Evolutionary conservation across 2,888 invertebrate species (phyloP), one percentile per base, ranked within the genome.

Genomic region (Morpho helenor): DNA sequence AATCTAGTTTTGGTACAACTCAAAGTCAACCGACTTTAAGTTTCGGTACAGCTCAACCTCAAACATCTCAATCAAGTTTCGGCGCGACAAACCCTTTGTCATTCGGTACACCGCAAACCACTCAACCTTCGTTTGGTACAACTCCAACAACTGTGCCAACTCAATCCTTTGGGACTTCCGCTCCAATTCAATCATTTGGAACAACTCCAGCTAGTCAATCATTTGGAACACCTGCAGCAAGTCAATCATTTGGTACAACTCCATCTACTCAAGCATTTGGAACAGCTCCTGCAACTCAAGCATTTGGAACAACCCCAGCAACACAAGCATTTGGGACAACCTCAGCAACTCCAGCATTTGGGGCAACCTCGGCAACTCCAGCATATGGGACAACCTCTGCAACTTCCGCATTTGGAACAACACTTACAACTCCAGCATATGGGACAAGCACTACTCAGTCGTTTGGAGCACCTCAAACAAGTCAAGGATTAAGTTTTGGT

Each of bases 391-490:
- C 48, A 42, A 40, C 46, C 7, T 10, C 51, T 51, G 41, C 56
- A 10, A 51, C 40, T 48, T 69, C 54, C 59, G 57, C 63, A 55
- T 62, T 66, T 42, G 64, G 66, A 3, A 64, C 67, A 10, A 59
- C 64, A 4, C 45, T 67, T 44, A 54, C 66, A 4, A 52, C 70
- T n/a, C 62, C 50, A 52, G 23, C 57, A 23, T 65, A 71, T 4
- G 65, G 60, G 46, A 60, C 64, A 1, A 7, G 61, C 50, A 10
- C 39, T 16, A 39, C 47, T 51, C 54, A 39, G 59, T 46, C 64
- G 23, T 66, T 69, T 52, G 66, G 64, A 7, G 49, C 70, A 23
- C 61, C 63, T n/a, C 52, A 68, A 6, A 60, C 66, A 0, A 57
- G 59, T 44, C 56, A 66, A 60, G 61, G 9, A 3, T 60, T 69